Percentiles rank a stretch among this genome's conserved stretches.
Evolutionary conservation across 2,797 vertebrate genomes (phyloP).

Genomic region (Poecilia gillii): DNA sequence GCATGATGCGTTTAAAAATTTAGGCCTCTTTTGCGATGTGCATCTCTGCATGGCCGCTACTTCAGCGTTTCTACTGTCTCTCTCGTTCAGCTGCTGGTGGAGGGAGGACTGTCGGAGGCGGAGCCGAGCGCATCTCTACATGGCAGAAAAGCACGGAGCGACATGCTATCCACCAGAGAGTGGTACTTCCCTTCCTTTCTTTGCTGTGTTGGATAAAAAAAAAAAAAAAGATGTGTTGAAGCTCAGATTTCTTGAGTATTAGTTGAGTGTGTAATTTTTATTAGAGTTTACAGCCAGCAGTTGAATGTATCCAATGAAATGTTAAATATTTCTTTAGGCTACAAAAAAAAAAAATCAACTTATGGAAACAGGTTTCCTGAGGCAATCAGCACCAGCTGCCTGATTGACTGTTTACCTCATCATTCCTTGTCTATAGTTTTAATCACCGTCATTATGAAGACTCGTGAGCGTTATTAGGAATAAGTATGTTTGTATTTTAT

Average conservation of each 20-base stretch:
- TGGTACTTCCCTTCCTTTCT: constrained; percentile 73
- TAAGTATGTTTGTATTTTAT: not conserved
- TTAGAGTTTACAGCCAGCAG: not conserved
- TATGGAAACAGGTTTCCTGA: not conserved
- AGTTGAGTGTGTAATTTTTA: not conserved
- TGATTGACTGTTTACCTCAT: not conserved
- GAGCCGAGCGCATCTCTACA: constrained; percentile 77
- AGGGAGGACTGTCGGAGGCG: constrained; percentile 84
- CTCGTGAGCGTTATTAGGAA: not conserved
- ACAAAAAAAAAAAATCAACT: not conserved
- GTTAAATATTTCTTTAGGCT: not conserved
- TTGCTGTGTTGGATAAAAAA: not conserved
- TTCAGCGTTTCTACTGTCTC: not conserved
- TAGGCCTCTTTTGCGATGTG: not conserved
- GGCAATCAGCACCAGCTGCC: not conserved
- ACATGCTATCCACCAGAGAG: constrained; percentile 88
- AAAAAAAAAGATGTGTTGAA: not conserved
- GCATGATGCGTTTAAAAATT: not conserved
- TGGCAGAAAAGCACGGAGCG: constrained; percentile 81
- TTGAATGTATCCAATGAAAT: not conserved
- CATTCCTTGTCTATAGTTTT: not conserved
- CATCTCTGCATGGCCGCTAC: not conserved
- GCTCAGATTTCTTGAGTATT: not conserved
- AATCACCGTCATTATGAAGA: not conserved
- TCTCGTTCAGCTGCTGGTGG: constrained; percentile 86